Evolutionary conservation across 2,113 vertebrate genomes (phyloP).

Genomic region (Burhinus oedicnemus): DNA sequence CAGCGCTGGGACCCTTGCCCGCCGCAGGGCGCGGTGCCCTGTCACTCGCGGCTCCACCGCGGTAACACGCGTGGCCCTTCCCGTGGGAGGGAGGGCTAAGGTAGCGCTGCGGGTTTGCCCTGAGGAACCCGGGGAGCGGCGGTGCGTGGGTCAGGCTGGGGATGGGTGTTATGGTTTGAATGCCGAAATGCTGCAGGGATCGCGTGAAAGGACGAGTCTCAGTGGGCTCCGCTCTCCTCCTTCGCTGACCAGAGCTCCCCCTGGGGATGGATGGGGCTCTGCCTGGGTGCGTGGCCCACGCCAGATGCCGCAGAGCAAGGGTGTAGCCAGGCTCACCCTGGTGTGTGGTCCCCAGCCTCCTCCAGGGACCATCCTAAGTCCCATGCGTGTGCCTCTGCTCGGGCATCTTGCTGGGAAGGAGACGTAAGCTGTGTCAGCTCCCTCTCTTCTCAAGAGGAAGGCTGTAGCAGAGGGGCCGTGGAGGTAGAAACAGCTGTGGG

Average conservation of each 20-base stretch:
- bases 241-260: accelerated
- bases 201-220: accelerated
- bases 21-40: not conserved
- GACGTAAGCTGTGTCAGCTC: accelerated
- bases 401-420: not conserved
- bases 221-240: too few relatives aligned
- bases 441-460: not conserved
- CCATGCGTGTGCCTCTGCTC: accelerated
- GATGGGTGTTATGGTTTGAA: too few relatives aligned
- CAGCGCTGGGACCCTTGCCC: not conserved
- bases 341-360: not conserved
- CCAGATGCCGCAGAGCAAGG: accelerated
- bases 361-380: accelerated
- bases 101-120: not conserved
- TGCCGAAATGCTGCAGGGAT: not conserved
- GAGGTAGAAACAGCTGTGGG: not conserved
- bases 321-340: not conserved
- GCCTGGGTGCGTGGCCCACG: accelerated
- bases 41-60: not conserved
- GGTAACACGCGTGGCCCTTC: not conserved
- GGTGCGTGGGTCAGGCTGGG: not conserved
- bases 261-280: not conserved
- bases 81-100: accelerated
- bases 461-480: accelerated
- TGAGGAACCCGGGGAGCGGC: not conserved